These are phyloP conservation scores for Stylophora pistillata DNA, from an alignment of 64 coral and sea anemone species.

Conservation along the genomic window DNA sequence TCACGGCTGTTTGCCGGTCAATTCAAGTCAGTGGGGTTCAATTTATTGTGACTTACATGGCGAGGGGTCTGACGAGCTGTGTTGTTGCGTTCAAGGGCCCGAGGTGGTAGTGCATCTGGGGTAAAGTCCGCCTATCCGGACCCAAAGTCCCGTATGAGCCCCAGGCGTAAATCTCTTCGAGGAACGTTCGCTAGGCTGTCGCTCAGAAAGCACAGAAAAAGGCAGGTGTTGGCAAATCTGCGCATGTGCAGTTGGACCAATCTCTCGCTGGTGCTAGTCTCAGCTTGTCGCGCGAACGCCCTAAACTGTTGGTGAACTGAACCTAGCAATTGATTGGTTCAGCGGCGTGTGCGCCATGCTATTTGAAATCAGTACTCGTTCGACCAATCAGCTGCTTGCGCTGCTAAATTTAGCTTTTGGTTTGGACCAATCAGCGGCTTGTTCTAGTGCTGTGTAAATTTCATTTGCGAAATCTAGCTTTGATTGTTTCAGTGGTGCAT, in stretches of 20 bases:
- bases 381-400: background rate
- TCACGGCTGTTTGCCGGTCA: constrained; percentile 26
- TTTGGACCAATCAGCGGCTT: background rate
- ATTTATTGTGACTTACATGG: constrained; percentile 31
- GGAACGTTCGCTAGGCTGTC: constrained; percentile 79
- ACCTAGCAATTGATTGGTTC: constrained; percentile 41
- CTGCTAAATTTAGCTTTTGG: background rate
- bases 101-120: constrained; percentile 49
- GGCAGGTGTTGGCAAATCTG: constrained; percentile 65
- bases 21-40: background rate
- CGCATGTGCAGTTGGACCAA: constrained; percentile 39
- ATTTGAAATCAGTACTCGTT: constrained; percentile 1
- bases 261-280: constrained; percentile 16
- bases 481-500: background rate
- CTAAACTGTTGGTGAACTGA: background rate
- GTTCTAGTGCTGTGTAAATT: background rate
- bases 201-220: constrained; percentile 74
- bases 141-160: constrained; percentile 59
- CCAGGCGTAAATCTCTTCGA: constrained; percentile 62
- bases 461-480: background rate
- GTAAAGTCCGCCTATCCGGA: constrained; percentile 69
- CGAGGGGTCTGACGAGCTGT: constrained; percentile 72
- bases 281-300: background rate
- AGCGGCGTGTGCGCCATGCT: background rate
- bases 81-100: constrained; percentile 80